Evolutionary conservation across 1,140 invertebrate genomes (phyloP).

Genomic region (Ptiloglossa arizonensis): DNA sequence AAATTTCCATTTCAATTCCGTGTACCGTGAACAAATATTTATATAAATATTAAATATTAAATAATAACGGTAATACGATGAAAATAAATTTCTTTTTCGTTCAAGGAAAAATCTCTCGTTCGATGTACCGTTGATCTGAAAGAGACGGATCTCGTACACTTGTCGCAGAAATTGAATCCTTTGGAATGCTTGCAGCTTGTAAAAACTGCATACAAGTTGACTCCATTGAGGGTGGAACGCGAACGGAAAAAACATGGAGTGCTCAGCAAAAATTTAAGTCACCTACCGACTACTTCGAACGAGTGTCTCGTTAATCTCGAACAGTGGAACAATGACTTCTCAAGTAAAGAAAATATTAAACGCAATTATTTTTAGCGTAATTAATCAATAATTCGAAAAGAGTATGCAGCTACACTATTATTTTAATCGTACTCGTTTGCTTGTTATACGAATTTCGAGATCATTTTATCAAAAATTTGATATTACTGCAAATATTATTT

Average conservation of each 20-base stretch:
- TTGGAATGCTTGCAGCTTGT: constrained; percentile 20
- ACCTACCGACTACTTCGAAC: not conserved
- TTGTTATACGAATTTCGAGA: too few relatives aligned
- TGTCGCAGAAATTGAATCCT: constrained; percentile 15
- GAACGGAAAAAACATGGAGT: not conserved
- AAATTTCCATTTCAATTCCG: too few relatives aligned
- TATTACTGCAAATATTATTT: too few relatives aligned
- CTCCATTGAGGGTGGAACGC: not conserved
- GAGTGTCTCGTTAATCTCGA: constrained; percentile 27
- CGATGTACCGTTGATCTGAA: constrained; percentile 5
- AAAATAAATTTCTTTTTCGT: not conserved
- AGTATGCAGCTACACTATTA: too few relatives aligned
- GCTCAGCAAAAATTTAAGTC: not conserved
- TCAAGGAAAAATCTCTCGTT: constrained; percentile 7
- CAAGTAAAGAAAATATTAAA: constrained; percentile 11
- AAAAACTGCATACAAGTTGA: constrained; percentile 9
- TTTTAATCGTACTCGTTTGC: too few relatives aligned
- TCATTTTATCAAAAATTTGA: too few relatives aligned
- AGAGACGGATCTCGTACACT: constrained; percentile 13
- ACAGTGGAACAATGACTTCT: constrained; percentile 28
- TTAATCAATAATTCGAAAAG: too few relatives aligned
- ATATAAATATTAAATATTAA: not conserved
- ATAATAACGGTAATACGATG: not conserved
- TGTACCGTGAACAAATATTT: too few relatives aligned
- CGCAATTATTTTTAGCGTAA: not conserved